Base-by-base conservation (phyloP, 2,113 vertebrate species). In the Lycocorax pyrrhopterus region DNA sequence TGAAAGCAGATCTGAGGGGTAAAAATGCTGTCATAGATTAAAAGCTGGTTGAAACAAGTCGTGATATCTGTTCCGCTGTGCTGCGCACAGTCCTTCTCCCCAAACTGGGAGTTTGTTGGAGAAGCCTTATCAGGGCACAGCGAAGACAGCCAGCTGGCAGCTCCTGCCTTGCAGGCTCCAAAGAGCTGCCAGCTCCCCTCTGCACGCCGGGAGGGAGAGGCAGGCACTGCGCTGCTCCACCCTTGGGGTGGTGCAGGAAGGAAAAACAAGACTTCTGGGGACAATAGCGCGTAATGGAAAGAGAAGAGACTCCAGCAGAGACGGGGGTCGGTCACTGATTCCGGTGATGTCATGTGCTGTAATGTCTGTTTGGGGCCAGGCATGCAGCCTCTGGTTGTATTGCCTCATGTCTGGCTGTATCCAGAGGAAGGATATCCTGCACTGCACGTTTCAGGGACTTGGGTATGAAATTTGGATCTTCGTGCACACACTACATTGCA, bases 401-500 rank as follows among this genome's bases (percentile, higher is more conserved):
- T 63, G 78, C 44, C 82, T 84, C 4, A 0, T 37, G 71, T 26
- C 52, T 17, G 84, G 58, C 58, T 83, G 33, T 9, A 14, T 33
- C 33, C 59, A 52, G 46, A 71, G 56, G 37, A 82, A 89, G 56
- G 69, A 67, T 87, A 62, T 29, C 69, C 64, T 66, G 37, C 46
- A 4, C 68, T 27, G 55, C 30, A 5, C 1, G 0, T 78, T 71
- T 84, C 23, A 10, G 51, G 47, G 33, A 16, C 29, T 8, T 8
- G 22, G 29, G 26, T 41, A 20, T n/a, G 49, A 67, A 49, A 58
- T 62, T 13, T 9, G 25, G 49, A 43, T 69, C 53, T 35, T 20
- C 0, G 0, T 58, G 55, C 21, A 10, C 3, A 1, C 0, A 0
- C 32, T 58, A 4, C 35, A 12, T 20, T 66, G 77, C 18, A 29